Conservation (phyloP, 2,113 vertebrate species). For the Rhodinocichla rosea region DNA sequence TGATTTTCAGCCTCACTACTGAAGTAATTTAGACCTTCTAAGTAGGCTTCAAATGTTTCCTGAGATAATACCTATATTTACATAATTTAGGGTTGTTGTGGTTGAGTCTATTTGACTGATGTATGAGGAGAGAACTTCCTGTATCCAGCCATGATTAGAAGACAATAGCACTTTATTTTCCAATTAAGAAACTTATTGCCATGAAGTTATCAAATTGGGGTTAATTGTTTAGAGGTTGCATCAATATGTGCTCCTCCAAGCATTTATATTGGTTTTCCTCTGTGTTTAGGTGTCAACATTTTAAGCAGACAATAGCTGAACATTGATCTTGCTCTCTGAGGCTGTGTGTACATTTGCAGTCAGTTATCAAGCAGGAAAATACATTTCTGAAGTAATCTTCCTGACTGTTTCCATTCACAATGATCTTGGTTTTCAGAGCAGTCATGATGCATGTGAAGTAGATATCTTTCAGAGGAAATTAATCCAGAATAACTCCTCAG, state of each 20-base stretch:
- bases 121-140: neutral
- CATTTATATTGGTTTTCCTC: neutral
- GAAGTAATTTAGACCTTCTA: neutral
- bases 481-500: neutral
- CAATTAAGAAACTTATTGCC: constrained; percentile 3
- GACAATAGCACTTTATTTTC: neutral
- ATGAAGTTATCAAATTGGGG: neutral
- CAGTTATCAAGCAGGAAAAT: neutral
- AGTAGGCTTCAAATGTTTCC: neutral
- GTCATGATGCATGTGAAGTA: fast-evolving
- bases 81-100: neutral
- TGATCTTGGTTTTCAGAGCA: neutral
- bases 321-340: neutral
- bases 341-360: neutral
- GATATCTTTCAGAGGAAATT: neutral
- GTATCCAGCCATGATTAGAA: neutral
- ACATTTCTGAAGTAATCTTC: neutral
- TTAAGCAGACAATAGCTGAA: neutral
- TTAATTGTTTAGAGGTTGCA: neutral
- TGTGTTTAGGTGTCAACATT: neutral
- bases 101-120: neutral
- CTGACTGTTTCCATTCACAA: neutral
- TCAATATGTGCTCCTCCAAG: neutral
- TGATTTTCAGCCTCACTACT: neutral
- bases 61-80: neutral